Conservation (phyloP, 2,113 vertebrate genomes). For the Plecturocebus donacophilus region DNA sequence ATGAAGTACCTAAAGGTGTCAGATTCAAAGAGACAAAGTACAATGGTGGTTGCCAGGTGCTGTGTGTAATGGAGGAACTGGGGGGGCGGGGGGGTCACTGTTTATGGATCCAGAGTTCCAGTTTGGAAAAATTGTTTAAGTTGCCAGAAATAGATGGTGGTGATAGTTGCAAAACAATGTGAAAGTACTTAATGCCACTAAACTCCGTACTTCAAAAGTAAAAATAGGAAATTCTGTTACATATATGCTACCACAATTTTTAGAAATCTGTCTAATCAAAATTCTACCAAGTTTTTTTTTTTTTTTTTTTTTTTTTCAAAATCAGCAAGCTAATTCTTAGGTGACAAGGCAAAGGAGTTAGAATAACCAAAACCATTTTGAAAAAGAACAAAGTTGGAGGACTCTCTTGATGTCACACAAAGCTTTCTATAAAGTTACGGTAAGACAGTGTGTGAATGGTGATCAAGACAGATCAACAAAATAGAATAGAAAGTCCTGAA, state of each 20-base stretch:
- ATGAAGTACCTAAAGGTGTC: not conserved
- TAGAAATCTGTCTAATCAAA: not conserved
- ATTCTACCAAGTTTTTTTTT: not conserved
- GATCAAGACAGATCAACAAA: not conserved
- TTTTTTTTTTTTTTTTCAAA: not conserved
- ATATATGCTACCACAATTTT: not conserved
- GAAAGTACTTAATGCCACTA: not conserved
- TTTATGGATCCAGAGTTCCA: not conserved
- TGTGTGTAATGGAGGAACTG: not conserved
- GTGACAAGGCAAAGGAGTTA: not conserved
- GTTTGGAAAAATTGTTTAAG: not conserved
- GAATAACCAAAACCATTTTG: conserved; percentile 18
- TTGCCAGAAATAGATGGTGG: not conserved
- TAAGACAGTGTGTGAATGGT: not conserved
- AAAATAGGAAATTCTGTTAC: not conserved
- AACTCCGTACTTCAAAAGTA: not conserved
- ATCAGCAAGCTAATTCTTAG: not conserved
- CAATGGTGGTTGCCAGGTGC: not conserved
- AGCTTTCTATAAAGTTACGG: not conserved
- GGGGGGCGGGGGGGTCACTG: not conserved
- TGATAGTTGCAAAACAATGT: not conserved
- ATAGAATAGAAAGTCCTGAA: not conserved
- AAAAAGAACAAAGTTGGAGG: not conserved
- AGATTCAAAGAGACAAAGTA: not conserved
- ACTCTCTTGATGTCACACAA: not conserved